Conservation (phyloP, 2,113 vertebrate species). For the Sphyrna mokarran region DNA sequence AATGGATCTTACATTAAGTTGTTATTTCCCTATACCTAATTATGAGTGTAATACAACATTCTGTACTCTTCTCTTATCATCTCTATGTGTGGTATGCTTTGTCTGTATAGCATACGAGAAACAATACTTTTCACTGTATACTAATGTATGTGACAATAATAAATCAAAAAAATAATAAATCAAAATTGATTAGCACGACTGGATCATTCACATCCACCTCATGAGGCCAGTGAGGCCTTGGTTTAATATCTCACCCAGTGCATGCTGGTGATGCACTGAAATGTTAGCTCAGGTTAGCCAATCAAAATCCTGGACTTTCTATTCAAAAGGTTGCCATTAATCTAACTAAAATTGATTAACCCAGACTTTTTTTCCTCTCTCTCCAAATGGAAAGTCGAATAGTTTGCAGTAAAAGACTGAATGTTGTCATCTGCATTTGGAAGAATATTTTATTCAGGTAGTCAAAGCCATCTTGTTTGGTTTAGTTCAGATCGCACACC, state of each 20-base stretch:
- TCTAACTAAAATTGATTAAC: neutral
- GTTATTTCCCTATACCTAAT: too few species aligned
- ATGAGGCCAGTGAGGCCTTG: neutral
- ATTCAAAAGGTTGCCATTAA: neutral
- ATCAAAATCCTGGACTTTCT: neutral
- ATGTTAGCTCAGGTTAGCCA: neutral
- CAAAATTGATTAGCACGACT: neutral
- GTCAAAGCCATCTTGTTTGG: neutral
- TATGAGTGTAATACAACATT: too few species aligned
- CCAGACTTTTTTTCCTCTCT: neutral
- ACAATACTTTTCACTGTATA: too few species aligned
- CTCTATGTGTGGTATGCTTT: too few species aligned
- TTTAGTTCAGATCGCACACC: neutral
- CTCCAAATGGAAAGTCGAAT: neutral
- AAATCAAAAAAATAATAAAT: too few species aligned
- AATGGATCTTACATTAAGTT: too few species aligned
- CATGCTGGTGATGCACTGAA: neutral
- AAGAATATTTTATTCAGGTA: neutral
- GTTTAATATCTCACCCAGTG: neutral
- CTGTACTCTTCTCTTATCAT: too few species aligned
- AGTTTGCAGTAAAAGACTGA: neutral
- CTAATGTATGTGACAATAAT: too few species aligned
- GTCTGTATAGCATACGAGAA: too few species aligned
- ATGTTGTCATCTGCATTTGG: neutral
- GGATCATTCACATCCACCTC: neutral